These are phyloP conservation scores for Ectemnius continuus DNA, from an alignment of 2,888 invertebrate species.

Conservation along the genomic window DNA sequence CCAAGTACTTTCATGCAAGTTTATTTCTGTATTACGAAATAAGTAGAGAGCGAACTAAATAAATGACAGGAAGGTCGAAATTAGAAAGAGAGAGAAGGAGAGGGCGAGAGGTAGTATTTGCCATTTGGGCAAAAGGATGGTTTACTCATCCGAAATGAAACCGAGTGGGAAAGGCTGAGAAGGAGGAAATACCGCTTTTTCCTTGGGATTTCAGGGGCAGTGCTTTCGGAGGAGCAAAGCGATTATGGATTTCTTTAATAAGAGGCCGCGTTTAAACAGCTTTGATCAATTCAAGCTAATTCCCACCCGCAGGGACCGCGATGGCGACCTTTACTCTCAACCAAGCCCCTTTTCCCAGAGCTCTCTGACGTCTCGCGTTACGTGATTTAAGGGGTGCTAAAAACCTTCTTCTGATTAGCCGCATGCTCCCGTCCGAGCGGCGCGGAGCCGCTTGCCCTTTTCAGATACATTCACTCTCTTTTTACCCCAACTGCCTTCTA, in stretches of 20 bases:
- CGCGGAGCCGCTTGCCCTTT: conserved; percentile 72
- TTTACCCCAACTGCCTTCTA: conserved; percentile 53
- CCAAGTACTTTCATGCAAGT: too few species aligned
- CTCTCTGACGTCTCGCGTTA: conserved; percentile 68
- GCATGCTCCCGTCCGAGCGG: conserved; percentile 64
- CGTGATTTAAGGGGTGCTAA: conserved; percentile 74
- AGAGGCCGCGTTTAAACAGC: conserved; percentile 75
- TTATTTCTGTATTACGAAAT: too few species aligned
- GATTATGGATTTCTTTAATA: conserved; percentile 76
- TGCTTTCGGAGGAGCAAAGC: conserved; percentile 64
- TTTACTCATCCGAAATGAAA: neutral
- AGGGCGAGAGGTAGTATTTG: too few species aligned
- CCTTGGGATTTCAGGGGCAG: conserved; percentile 33
- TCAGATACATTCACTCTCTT: conserved; percentile 59
- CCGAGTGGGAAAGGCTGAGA: conserved; percentile 18
- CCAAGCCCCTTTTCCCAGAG: conserved; percentile 32
- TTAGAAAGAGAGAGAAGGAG: too few species aligned
- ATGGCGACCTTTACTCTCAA: conserved; percentile 31
- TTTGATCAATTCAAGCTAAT: conserved; percentile 75
- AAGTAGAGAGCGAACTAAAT: too few species aligned
- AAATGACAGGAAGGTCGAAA: too few species aligned
- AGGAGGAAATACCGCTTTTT: conserved; percentile 56
- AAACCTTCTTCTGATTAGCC: conserved; percentile 75
- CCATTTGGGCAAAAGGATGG: too few species aligned
- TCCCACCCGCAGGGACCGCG: conserved; percentile 68